Percentiles rank a stretch among this genome's conserved stretches.
Conservation (phyloP, 1,140 invertebrate genomes). For the Drosophila malerkotliana region DNA sequence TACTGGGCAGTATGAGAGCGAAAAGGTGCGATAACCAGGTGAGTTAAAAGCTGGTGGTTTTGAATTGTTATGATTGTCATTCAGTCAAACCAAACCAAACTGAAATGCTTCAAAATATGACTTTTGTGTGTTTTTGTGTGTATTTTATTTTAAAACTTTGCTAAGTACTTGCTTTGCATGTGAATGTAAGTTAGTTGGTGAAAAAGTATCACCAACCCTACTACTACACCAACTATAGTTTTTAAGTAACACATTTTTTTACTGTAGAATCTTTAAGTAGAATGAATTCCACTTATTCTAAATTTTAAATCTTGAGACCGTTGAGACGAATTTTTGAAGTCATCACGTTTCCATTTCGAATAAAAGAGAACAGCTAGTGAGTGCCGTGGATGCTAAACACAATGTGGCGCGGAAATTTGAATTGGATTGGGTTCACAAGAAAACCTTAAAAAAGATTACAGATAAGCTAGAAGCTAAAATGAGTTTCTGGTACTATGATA, state of each 20-base stretch:
- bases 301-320: slow-evolving; percentile 7
- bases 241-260: no score
- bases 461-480: no score
- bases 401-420: slow-evolving; percentile 5
- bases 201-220: no score
- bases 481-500: no score
- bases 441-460: no score
- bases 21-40: background rate
- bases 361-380: slow-evolving; percentile 18
- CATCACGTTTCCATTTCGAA: background rate
- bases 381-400: background rate
- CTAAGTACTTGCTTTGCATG: no score
- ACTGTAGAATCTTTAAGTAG: no score
- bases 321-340: slow-evolving; percentile 31
- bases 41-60: slow-evolving; percentile 7
- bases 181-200: no score
- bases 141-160: no score
- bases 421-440: background rate
- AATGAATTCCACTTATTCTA: background rate
- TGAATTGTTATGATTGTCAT: slow-evolving; percentile 6
- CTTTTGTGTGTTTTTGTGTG: background rate
- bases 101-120: background rate
- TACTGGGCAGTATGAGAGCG: background rate
- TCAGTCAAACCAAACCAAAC: background rate
- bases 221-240: no score